phyloP scores from a whole-genome alignment of 2,888 invertebrate species.

The Alentia gelatinosa region DNA sequence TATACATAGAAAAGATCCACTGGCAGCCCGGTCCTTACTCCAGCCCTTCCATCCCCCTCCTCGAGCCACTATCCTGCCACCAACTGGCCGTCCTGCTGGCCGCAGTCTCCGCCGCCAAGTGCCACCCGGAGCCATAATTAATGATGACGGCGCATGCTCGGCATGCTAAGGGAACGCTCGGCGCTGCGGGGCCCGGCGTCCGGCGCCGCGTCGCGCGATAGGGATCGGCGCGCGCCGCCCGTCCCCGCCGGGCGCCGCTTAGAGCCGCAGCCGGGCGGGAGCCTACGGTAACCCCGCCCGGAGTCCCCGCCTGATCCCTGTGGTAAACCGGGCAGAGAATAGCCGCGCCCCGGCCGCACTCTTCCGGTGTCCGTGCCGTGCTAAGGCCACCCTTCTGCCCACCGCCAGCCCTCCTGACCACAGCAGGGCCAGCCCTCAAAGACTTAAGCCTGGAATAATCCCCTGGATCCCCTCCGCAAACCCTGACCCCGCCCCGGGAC shows the following conservation, averaged over 20 bases:
- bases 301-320: background rate
- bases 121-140: background rate
- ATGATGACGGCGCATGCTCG: background rate
- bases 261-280: background rate
- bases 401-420: background rate
- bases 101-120: background rate
- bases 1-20: no score
- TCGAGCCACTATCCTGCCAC: background rate
- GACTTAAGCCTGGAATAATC: background rate
- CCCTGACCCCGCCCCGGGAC: background rate
- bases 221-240: background rate
- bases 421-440: background rate
- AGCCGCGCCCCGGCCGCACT: background rate
- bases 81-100: background rate
- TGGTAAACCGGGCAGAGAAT: background rate
- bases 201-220: background rate
- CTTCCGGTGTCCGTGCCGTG: background rate
- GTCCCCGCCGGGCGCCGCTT: background rate
- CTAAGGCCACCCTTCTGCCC: background rate
- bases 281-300: background rate
- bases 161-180: background rate
- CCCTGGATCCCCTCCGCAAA: background rate
- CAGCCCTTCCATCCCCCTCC: background rate
- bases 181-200: background rate
- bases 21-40: no score